Conservation (phyloP, 2,797 vertebrate species). For the Pygocentrus nattereri region DNA sequence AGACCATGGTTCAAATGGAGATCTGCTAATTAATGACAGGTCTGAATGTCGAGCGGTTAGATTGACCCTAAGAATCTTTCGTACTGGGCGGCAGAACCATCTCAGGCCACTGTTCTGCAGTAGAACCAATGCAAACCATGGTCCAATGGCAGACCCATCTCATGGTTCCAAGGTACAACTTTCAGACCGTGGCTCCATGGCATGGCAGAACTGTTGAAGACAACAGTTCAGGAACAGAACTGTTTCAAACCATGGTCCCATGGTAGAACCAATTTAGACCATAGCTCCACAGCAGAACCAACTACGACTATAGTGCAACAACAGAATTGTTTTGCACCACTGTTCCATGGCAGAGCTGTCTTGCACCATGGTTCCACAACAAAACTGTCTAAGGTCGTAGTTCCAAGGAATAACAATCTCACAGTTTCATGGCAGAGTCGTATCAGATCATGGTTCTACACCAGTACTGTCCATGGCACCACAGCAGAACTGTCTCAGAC, state of each 20-base stretch:
- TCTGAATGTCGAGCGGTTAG: slow-evolving; percentile 45
- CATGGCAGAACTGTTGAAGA: neutral
- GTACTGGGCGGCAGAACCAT: slow-evolving; percentile 36
- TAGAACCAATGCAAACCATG: neutral
- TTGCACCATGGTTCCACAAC: neutral
- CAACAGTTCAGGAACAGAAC: neutral
- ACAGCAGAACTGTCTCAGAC: neutral
- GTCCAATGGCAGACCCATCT: neutral
- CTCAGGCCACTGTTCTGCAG: neutral
- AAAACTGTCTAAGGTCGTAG: neutral
- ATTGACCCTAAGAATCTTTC: slow-evolving; percentile 30
- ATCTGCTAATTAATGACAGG: slow-evolving; percentile 60
- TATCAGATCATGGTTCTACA: neutral
- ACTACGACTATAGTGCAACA: neutral
- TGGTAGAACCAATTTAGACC: too few species aligned
- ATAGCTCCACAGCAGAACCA: neutral
- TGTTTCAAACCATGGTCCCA: neutral
- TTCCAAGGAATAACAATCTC: neutral
- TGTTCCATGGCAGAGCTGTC: neutral
- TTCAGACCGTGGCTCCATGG: neutral
- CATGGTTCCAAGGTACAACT: neutral
- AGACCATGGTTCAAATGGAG: slow-evolving; percentile 64
- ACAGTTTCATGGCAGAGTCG: neutral
- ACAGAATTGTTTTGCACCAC: neutral
- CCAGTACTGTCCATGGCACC: neutral